Base-by-base conservation (phyloP, 2,113 vertebrate genomes). In the Lonchura striata region DNA sequence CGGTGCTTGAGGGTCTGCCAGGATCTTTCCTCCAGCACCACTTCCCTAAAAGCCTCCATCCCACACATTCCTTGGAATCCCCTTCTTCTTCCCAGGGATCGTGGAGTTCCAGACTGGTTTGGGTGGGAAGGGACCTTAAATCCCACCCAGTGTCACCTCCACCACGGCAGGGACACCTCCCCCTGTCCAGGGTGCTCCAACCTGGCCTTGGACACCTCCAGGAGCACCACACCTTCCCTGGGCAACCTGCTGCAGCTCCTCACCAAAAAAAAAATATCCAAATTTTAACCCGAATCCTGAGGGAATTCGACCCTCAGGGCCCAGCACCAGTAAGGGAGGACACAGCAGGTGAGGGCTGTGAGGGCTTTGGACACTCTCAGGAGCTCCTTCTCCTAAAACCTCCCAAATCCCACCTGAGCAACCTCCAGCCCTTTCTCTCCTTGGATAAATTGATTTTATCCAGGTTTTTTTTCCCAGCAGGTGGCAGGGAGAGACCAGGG, bases 291-390 rank as follows among this genome's bases (percentile, higher is more conserved):
- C 4, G 3, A 70, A 52, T 37, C 35, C 35, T 13, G 68, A 7
- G 27, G 68, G 49, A 64, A 64, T 64, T 28, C 1, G 1, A 33
- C 28, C 41, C 44, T 30, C 39, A 17, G 46, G 16, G 25, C 21
- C 6, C 50, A 46, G 13, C 6, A 19, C 46, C 46, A 12, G 21
- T 5, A 16, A 47, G 52, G 41, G 39, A 16, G 60, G 35, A n/a
- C 0, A 3, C 22, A 10, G 30, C 0, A 5, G 41, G 41, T 41
- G 41, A 42, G 54, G 15, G 7, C 24, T 6, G 33, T 3, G 27
- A 37, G 11, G 9, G 19, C 28, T 47, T 37, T 0, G 9, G 41
- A 33, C 28, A 2, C 9, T 54, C 7, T 39, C 0, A 2, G 23
- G 30, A 50, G 30, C 4, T 42, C 12, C 13, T 71, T 25, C 17